A percentile compares a stretch with the other conserved stretches of the same genome.
These are phyloP conservation scores for Triops cancriformis DNA, from an alignment of 1,140 invertebrate species.

Conservation along the genomic window DNA sequence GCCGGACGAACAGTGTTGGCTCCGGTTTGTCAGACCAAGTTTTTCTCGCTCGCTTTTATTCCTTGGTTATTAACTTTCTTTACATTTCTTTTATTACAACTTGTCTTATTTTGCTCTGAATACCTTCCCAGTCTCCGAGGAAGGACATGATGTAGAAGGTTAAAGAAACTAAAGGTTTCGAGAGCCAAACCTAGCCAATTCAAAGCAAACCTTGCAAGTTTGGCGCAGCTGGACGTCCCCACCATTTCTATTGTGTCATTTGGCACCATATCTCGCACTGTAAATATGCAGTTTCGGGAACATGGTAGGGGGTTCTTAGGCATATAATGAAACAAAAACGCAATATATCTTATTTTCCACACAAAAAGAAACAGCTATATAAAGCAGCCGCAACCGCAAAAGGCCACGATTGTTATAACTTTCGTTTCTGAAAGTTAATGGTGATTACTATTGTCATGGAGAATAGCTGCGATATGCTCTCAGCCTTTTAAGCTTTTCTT, in stretches of 20 bases:
- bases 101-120: too few species aligned
- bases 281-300: slow-evolving; percentile 3
- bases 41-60: too few species aligned
- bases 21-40: too few species aligned
- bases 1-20: too few species aligned
- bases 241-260: slow-evolving; percentile 1
- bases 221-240: not conserved
- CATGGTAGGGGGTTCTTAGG: slow-evolving; percentile 1
- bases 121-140: too few species aligned
- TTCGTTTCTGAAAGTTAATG: not conserved
- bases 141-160: too few species aligned
- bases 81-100: too few species aligned
- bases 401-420: not conserved
- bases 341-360: not conserved
- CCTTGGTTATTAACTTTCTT: too few species aligned
- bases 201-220: not conserved
- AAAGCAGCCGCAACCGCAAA: not conserved
- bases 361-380: not conserved
- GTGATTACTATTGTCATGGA: slow-evolving; percentile 1
- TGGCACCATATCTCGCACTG: not conserved
- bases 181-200: not conserved
- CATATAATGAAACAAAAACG: not conserved
- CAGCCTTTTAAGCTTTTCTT: not conserved
- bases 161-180: not conserved
- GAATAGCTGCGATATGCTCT: not conserved